phyloP scores from a whole-genome alignment of 2,888 invertebrate genomes.

The Achlya flavicornis region DNA sequence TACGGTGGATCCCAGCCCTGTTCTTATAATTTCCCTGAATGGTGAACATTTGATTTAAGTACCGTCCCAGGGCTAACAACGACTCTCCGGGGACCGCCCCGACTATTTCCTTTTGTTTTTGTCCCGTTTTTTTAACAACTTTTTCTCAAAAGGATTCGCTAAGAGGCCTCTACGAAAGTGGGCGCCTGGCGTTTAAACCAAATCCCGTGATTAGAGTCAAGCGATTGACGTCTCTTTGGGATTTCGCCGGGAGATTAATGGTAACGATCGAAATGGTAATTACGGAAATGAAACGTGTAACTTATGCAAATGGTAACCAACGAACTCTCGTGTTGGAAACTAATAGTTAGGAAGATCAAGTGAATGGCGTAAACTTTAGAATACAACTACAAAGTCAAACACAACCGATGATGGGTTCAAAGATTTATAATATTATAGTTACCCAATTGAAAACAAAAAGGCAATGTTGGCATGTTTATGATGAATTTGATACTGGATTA shows the following conservation, averaged over 20 bases:
- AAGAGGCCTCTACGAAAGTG: slow-evolving; percentile 62
- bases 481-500: slow-evolving; percentile 19
- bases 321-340: slow-evolving; percentile 51
- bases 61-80: slow-evolving; percentile 77
- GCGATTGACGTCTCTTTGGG: slow-evolving; percentile 67
- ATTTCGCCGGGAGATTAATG: slow-evolving; percentile 68
- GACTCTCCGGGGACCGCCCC: slow-evolving; percentile 75
- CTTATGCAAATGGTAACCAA: slow-evolving; percentile 68
- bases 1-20: slow-evolving; percentile 66
- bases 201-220: slow-evolving; percentile 72
- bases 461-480: not conserved
- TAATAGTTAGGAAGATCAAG: slow-evolving; percentile 56
- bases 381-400: slow-evolving; percentile 11
- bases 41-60: slow-evolving; percentile 82
- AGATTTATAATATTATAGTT: not conserved
- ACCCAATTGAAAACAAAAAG: not conserved
- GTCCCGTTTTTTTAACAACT: slow-evolving; percentile 75
- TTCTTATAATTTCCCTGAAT: slow-evolving; percentile 82
- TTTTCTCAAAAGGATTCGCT: slow-evolving; percentile 72
- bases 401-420: not conserved
- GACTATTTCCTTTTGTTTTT: slow-evolving; percentile 81
- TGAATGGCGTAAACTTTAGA: slow-evolving; percentile 11
- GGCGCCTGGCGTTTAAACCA: slow-evolving; percentile 66
- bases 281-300: slow-evolving; percentile 71
- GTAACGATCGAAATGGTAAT: slow-evolving; percentile 68